A percentile compares a stretch with the other conserved stretches of the same genome.
phyloP scores from a whole-genome alignment of 2,797 vertebrate species.

The Hephaestus fuliginosus region DNA sequence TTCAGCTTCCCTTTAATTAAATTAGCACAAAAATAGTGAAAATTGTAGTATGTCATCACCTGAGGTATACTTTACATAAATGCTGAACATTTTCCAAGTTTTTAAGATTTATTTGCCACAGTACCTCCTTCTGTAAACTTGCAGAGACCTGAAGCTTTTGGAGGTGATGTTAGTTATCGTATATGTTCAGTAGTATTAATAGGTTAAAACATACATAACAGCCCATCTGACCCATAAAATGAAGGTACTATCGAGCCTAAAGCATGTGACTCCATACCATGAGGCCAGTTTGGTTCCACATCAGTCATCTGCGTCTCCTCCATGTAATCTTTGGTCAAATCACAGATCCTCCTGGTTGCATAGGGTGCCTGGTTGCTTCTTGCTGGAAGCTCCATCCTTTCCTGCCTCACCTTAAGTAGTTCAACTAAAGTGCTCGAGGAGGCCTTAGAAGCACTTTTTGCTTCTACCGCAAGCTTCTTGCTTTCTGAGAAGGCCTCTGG shows the following conservation, averaged over 20 bases:
- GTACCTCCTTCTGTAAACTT: neutral
- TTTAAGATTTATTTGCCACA: neutral
- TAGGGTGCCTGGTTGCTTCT: conserved; percentile 81
- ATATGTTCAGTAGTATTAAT: neutral
- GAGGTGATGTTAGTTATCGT: neutral
- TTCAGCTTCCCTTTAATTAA: neutral
- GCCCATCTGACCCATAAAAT: conserved; percentile 59
- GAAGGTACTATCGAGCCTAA: neutral
- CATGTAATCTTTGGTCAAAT: conserved; percentile 87
- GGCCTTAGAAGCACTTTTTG: conserved; percentile 74
- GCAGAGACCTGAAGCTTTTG: neutral
- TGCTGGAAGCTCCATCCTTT: conserved; percentile 85
- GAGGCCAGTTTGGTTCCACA: conserved; percentile 87
- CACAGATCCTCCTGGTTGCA: conserved; percentile 88
- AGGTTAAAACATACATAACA: neutral
- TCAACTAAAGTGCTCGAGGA: conserved; percentile 91
- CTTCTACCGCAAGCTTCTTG: conserved; percentile 82
- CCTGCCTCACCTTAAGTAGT: conserved; percentile 90
- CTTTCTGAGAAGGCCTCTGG: conserved; percentile 69
- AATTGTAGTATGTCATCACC: neutral
- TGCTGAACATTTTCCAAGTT: neutral
- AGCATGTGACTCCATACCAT: conserved; percentile 84
- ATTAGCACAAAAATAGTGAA: neutral
- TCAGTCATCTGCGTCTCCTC: conserved; percentile 84
- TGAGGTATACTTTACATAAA: neutral